A percentile compares a stretch with the other conserved stretches of the same genome.
These are phyloP conservation scores for Chironomus tepperi DNA, from an alignment of 1,140 invertebrate genomes.

Conservation along the genomic window DNA sequence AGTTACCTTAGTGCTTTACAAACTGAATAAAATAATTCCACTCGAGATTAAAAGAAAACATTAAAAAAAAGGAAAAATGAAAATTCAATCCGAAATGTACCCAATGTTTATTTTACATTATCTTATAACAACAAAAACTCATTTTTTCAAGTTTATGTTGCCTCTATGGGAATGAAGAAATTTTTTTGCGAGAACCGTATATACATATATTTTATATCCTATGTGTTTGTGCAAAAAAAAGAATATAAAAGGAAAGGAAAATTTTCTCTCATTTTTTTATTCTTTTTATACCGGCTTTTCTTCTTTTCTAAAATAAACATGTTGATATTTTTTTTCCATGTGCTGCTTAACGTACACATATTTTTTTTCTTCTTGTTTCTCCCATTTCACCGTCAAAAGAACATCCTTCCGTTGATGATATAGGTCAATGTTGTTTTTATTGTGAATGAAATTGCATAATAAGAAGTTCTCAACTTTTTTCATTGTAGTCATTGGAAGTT, in stretches of 20 bases:
- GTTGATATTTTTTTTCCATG: neutral
- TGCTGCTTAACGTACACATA: neutral
- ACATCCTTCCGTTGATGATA: neutral
- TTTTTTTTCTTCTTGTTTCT: neutral
- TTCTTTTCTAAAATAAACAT: slow-evolving; percentile 4
- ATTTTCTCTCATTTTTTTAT: neutral
- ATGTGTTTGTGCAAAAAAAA: neutral
- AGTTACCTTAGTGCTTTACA: too few species aligned
- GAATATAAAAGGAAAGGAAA: neutral
- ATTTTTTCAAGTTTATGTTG: slow-evolving; percentile 14
- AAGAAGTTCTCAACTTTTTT: too few species aligned
- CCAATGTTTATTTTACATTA: slow-evolving; percentile 9
- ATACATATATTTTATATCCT: neutral
- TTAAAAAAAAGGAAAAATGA: neutral
- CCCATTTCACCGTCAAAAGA: neutral
- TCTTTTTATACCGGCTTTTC: neutral
- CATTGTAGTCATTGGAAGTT: neutral
- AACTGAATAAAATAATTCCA: too few species aligned
- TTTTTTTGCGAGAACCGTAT: neutral
- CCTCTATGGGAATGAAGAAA: neutral
- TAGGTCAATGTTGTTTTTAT: neutral
- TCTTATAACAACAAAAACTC: neutral
- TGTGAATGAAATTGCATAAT: neutral
- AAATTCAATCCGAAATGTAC: neutral
- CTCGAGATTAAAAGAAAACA: neutral